Conservation (phyloP, 2,797 vertebrate species). For the Anguilla pacifica region DNA sequence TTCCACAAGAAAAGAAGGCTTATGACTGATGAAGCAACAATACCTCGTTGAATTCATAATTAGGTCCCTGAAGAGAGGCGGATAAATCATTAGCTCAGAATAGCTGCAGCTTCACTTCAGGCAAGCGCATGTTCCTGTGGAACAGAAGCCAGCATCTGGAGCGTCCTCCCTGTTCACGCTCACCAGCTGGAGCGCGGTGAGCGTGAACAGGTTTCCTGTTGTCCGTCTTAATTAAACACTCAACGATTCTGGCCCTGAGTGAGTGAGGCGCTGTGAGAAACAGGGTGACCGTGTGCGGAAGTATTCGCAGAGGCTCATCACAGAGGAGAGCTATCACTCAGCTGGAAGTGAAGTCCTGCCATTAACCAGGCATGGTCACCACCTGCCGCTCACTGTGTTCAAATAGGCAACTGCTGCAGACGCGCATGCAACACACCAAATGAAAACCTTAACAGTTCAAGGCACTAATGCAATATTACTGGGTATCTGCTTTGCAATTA, state of each 20-base stretch:
- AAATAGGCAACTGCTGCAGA: background rate
- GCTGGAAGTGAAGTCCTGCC: background rate
- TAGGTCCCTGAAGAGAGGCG: background rate
- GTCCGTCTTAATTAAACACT: slow-evolving; percentile 3
- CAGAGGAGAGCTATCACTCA: background rate
- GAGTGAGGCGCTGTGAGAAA: background rate
- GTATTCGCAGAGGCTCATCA: background rate
- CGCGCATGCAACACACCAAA: background rate
- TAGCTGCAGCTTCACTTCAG: background rate
- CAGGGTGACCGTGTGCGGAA: background rate
- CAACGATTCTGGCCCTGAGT: background rate
- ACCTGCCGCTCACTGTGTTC: background rate
- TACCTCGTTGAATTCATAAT: background rate
- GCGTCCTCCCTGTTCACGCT: background rate
- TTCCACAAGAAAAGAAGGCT: background rate
- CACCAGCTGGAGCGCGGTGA: background rate
- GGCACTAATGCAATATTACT: background rate
- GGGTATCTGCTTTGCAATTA: background rate
- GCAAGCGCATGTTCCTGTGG: background rate
- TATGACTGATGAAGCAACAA: background rate
- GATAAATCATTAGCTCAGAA: background rate
- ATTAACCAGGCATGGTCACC: background rate
- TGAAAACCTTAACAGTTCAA: background rate
- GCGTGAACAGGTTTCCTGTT: slow-evolving; percentile 8
- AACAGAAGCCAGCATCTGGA: background rate